These are phyloP conservation scores for Diglossa brunneiventris DNA, from an alignment of 2,113 vertebrate species.

Conservation along the genomic window DNA sequence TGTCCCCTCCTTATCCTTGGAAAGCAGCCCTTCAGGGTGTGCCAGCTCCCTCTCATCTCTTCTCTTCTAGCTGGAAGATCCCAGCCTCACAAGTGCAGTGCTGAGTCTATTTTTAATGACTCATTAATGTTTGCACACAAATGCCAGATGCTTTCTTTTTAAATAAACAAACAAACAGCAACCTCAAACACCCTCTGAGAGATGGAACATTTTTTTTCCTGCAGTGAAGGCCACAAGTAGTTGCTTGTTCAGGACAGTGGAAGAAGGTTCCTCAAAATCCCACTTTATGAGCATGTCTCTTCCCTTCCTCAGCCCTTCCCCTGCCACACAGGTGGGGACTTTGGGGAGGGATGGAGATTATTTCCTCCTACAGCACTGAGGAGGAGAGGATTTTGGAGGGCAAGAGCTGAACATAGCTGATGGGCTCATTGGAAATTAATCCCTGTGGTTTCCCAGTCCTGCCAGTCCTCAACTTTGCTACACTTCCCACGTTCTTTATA, in stretches of 20 bases:
- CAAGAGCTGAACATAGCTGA: background rate
- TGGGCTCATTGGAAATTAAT: background rate
- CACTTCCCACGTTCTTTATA: background rate
- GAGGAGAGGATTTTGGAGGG: background rate
- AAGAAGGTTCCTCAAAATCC: background rate
- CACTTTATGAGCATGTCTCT: background rate
- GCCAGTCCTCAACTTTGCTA: background rate
- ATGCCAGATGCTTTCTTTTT: conserved; percentile 4
- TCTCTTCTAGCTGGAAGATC: background rate
- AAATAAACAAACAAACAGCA: conserved; percentile 34
- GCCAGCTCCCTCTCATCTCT: background rate
- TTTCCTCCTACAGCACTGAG: background rate
- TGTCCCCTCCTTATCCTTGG: background rate
- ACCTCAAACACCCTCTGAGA: background rate
- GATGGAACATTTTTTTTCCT: background rate
- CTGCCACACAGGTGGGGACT: background rate
- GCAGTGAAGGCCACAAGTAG: background rate
- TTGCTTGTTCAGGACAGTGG: background rate
- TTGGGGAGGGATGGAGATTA: background rate
- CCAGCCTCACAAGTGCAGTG: background rate
- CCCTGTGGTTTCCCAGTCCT: background rate
- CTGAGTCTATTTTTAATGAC: background rate
- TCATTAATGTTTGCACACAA: conserved; percentile 12
- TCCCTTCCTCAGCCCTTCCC: background rate
- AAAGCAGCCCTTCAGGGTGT: background rate